A percentile compares a stretch with the other conserved stretches of the same genome.
Evolutionary conservation across 1,140 invertebrate species (phyloP).

Genomic region (Pogonus chalceus): DNA sequence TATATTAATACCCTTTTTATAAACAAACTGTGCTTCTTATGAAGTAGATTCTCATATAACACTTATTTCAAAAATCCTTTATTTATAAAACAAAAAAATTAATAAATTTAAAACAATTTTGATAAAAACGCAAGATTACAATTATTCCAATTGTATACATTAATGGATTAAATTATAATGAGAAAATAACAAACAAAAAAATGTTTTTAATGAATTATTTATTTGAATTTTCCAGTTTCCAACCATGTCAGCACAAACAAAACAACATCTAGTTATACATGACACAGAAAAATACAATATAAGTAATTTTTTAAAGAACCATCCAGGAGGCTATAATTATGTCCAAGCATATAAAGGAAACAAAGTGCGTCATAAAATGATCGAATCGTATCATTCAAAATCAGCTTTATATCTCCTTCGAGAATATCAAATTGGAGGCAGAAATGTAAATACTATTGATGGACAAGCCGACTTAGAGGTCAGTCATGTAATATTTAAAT

Average conservation of each 20-base stretch:
- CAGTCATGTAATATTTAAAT: slow-evolving; percentile 16
- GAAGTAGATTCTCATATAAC: no score
- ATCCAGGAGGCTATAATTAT: slow-evolving; percentile 51
- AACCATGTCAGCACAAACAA: neutral
- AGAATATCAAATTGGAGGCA: slow-evolving; percentile 40
- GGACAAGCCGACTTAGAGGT: slow-evolving; percentile 39
- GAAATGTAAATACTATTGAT: slow-evolving; percentile 18
- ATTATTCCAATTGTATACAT: neutral
- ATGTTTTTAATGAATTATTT: neutral
- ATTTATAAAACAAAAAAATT: neutral
- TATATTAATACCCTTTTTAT: no score
- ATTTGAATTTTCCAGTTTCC: neutral
- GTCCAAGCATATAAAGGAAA: slow-evolving; percentile 40
- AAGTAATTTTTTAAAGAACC: slow-evolving; percentile 44
- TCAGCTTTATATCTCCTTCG: slow-evolving; percentile 51
- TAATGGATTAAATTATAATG: neutral
- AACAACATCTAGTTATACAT: slow-evolving; percentile 40
- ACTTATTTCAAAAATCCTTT: no score
- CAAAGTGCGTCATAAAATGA: slow-evolving; percentile 41
- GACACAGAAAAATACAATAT: slow-evolving; percentile 43
- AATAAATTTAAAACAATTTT: slow-evolving; percentile 7
- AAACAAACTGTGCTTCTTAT: no score
- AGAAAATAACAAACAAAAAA: neutral
- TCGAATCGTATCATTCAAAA: slow-evolving; percentile 43
- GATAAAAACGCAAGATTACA: neutral